These are phyloP conservation scores for Plagodis dolabraria DNA, from an alignment of 2,888 invertebrate genomes.

Conservation along the genomic window DNA sequence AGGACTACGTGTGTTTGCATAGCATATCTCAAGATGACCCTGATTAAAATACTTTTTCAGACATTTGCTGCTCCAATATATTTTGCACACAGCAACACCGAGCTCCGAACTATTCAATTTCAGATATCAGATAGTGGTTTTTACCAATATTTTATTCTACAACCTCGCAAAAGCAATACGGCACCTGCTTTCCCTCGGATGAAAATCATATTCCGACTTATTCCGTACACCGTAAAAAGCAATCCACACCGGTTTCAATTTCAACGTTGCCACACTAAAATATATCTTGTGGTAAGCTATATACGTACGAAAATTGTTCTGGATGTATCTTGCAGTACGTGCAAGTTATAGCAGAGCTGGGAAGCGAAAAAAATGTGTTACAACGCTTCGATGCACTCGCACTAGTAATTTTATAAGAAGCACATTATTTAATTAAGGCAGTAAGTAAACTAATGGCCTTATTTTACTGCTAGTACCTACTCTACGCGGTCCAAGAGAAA, in stretches of 20 bases:
- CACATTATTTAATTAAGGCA: constrained; percentile 20
- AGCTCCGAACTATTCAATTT: constrained; percentile 25
- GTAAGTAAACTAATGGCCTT: constrained; percentile 21
- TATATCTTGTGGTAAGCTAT: constrained; percentile 29
- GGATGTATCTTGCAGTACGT: constrained; percentile 21
- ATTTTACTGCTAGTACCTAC: background rate
- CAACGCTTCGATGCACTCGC: constrained; percentile 55
- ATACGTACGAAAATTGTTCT: constrained; percentile 45
- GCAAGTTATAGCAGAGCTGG: constrained; percentile 47
- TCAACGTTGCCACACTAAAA: constrained; percentile 28
- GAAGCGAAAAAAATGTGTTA: constrained; percentile 53
- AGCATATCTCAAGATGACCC: background rate
- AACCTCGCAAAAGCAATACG: constrained; percentile 50
- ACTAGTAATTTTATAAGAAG: constrained; percentile 29
- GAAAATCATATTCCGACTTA: constrained; percentile 70
- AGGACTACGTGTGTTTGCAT: too few relatives aligned
- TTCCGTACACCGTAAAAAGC: constrained; percentile 62
- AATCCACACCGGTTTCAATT: constrained; percentile 50
- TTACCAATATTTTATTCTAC: constrained; percentile 33
- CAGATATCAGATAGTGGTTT: constrained; percentile 23
- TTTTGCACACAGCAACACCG: constrained; percentile 13
- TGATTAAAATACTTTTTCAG: background rate
- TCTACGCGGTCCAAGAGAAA: too few relatives aligned
- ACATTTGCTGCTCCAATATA: background rate
- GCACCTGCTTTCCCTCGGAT: constrained; percentile 65